Conservation (phyloP, 2,888 invertebrate species). For the Tridacna crocea region DNA sequence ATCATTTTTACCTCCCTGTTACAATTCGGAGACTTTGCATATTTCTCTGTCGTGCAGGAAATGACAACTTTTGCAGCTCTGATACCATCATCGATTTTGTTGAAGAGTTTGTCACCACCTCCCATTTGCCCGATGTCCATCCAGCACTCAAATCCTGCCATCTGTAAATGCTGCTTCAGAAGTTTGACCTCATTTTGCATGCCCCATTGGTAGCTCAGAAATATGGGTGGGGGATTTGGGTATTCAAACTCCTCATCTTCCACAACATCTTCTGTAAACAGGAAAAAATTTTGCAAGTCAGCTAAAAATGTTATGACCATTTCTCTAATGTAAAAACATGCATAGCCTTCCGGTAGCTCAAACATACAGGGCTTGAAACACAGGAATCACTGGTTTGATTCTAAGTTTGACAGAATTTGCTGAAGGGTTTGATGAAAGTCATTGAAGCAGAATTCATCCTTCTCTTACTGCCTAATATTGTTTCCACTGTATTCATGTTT, state of each 20-base stretch:
- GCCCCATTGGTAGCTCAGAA: slow-evolving; percentile 80
- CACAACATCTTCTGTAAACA: slow-evolving; percentile 62
- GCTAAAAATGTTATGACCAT: background rate
- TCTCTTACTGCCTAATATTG: too few species aligned
- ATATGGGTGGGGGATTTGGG: slow-evolving; percentile 63
- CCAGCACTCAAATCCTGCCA: slow-evolving; percentile 82
- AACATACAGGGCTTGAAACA: too few species aligned
- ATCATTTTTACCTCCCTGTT: slow-evolving; percentile 79
- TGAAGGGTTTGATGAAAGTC: too few species aligned
- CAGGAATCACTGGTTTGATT: too few species aligned
- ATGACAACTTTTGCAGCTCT: slow-evolving; percentile 73
- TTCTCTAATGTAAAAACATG: background rate
- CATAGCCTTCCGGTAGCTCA: too few species aligned
- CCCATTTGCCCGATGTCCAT: slow-evolving; percentile 84
- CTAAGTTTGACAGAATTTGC: too few species aligned
- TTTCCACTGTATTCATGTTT: too few species aligned
- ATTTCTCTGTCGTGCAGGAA: slow-evolving; percentile 72
- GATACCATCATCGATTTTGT: slow-evolving; percentile 81
- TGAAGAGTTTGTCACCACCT: slow-evolving; percentile 82
- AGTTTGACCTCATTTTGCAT: slow-evolving; percentile 81
- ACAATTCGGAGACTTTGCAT: slow-evolving; percentile 82
- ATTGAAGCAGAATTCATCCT: too few species aligned
- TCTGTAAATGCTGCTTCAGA: slow-evolving; percentile 78
- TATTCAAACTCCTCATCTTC: slow-evolving; percentile 70
- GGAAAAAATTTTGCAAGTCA: background rate